A percentile compares a stretch with the other conserved stretches of the same genome.
phyloP scores from a whole-genome alignment of 2,797 vertebrate genomes.

The Sardinella longiceps region DNA sequence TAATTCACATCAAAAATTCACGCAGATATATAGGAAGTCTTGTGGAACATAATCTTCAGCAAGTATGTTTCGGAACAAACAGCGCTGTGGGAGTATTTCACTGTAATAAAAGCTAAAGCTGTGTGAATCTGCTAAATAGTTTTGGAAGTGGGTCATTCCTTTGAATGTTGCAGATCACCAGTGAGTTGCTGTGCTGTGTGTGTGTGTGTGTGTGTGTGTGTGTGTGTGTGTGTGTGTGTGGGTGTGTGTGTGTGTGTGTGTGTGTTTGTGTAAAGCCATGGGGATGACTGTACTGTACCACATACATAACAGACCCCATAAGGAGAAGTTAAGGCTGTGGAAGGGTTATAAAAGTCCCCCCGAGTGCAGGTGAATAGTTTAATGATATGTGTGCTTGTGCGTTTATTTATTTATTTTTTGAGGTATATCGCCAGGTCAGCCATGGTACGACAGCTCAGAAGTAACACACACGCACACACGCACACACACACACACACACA shows the following conservation, averaged over 20 bases:
- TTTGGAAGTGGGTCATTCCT: background rate
- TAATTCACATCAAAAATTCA: background rate
- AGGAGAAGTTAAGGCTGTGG: background rate
- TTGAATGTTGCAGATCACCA: background rate
- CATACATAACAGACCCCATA: background rate
- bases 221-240: background rate
- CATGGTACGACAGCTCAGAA: background rate
- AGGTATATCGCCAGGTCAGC: background rate
- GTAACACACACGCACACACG: background rate
- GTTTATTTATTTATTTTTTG: too few relatives aligned
- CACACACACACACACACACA: constrained; percentile 14
- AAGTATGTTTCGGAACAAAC: background rate
- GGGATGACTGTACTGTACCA: background rate
- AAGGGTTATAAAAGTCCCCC: background rate
- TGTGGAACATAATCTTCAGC: background rate
- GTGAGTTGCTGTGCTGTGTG: background rate
- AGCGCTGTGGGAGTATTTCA: background rate
- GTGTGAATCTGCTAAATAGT: background rate
- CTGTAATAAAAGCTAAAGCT: background rate
- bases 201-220: constrained; percentile 5
- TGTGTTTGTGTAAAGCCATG: background rate
- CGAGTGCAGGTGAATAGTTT: constrained; percentile 5
- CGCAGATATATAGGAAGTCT: background rate
- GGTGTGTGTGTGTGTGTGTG: background rate
- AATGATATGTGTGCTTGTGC: background rate